These are phyloP conservation scores for Enteromius mattozi DNA, from an alignment of 2,797 vertebrate genomes.

Conservation along the genomic window DNA sequence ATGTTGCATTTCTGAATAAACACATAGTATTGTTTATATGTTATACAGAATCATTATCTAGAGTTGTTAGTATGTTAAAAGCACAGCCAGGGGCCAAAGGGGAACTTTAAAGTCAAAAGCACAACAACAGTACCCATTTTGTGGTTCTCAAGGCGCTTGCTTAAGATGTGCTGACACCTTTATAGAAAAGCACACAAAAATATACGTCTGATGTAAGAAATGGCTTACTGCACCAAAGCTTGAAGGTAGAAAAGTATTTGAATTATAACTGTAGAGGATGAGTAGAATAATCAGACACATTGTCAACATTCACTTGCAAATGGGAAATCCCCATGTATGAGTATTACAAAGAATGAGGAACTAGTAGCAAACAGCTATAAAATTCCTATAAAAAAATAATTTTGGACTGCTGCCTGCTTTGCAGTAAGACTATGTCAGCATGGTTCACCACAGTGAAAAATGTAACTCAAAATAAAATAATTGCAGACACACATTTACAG, in stretches of 20 bases:
- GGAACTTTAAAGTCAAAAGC: slow-evolving; percentile 15
- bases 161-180: slow-evolving; percentile 47
- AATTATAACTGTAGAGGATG: neutral
- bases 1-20: neutral
- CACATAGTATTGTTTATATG: neutral
- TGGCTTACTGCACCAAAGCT: neutral
- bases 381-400: neutral
- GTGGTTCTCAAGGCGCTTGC: slow-evolving; percentile 25
- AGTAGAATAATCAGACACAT: neutral
- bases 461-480: neutral
- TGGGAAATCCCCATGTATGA: slow-evolving; percentile 33
- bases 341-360: slow-evolving; percentile 30
- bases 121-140: slow-evolving; percentile 41
- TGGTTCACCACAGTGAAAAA: neutral
- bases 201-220: neutral
- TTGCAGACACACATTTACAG: neutral
- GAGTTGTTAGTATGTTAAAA: slow-evolving; percentile 13
- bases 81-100: neutral
- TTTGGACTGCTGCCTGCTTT: neutral
- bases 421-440: neutral
- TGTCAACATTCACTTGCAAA: neutral
- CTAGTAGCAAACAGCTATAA: slow-evolving; percentile 17
- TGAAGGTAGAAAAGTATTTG: neutral
- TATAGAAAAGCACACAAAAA: slow-evolving; percentile 42
- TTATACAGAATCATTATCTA: neutral